phyloP scores from a whole-genome alignment of 1,140 invertebrate species.

The Ruditapes philippinarum region DNA sequence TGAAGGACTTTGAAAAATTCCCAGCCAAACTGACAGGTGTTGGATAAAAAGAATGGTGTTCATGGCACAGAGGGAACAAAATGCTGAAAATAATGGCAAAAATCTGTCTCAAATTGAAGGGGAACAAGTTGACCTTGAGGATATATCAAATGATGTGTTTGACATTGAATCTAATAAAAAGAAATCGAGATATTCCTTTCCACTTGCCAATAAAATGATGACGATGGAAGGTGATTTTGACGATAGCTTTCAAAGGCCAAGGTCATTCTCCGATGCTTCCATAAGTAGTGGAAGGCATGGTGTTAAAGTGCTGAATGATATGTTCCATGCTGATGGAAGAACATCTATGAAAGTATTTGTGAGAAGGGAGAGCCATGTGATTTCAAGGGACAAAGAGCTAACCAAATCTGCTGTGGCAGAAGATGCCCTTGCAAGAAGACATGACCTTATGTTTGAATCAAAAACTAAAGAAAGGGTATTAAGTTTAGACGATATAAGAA shows the following conservation, averaged over 20 bases:
- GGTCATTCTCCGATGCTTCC: slow-evolving; percentile 60
- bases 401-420: background rate
- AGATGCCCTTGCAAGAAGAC: background rate
- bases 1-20: background rate
- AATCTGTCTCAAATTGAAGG: slow-evolving; percentile 28
- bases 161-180: background rate
- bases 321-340: background rate
- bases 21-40: background rate
- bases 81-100: slow-evolving; percentile 3
- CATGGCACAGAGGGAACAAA: background rate
- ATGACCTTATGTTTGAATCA: background rate
- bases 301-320: slow-evolving; percentile 8
- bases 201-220: slow-evolving; percentile 53
- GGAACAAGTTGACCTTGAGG: background rate
- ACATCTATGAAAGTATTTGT: slow-evolving; percentile 64
- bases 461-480: background rate
- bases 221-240: background rate
- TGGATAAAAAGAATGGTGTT: slow-evolving; percentile 44
- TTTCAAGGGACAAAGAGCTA: background rate
- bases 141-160: background rate
- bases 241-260: slow-evolving; percentile 29
- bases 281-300: slow-evolving; percentile 36
- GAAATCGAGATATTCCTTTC: slow-evolving; percentile 9
- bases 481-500: slow-evolving; percentile 8
- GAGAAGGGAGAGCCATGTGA: slow-evolving; percentile 26